Evolutionary conservation across 2,113 vertebrate species (phyloP).

Genomic region (Nerophis lumbriciformis): DNA sequence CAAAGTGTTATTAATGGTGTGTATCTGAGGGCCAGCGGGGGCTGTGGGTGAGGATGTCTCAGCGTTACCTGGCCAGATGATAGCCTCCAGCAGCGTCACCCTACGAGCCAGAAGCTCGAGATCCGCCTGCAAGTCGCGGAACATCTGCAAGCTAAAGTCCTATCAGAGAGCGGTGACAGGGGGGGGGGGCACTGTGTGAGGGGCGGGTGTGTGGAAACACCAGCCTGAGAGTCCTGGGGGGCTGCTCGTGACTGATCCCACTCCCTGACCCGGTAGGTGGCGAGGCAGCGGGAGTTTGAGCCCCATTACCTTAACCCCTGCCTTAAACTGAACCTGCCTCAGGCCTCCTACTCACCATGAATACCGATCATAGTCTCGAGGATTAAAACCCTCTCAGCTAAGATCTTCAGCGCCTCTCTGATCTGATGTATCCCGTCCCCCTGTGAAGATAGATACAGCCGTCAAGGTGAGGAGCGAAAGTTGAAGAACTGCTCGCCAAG

Average conservation of each 20-base stretch:
- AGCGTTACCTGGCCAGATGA: constrained; percentile 98
- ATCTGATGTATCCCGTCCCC: constrained; percentile 99
- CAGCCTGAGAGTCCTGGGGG: constrained; percentile 56
- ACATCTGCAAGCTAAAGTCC: constrained; percentile 97
- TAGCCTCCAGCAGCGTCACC: constrained; percentile 98
- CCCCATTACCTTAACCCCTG: constrained; percentile 52
- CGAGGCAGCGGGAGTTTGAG: constrained; percentile 35
- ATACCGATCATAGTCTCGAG: constrained; percentile 99
- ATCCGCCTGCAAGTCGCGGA: constrained; percentile 91
- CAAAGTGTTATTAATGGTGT: constrained; percentile 12
- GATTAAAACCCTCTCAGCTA: constrained; percentile 99
- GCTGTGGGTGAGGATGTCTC: constrained; percentile 51
- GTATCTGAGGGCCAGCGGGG: constrained; percentile 16
- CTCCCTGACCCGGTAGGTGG: constrained; percentile 45
- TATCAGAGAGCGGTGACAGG: constrained; percentile 89
- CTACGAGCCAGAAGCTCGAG: constrained; percentile 98
- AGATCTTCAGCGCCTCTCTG: constrained; percentile 99
- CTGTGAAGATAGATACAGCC: constrained; percentile 95
- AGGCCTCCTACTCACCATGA: constrained; percentile 92
- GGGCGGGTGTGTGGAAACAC: constrained; percentile 51
- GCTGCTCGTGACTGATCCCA: constrained; percentile 51
- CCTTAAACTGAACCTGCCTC: constrained; percentile 71
- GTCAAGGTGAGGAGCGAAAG: constrained; percentile 80
- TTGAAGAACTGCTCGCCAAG: constrained; percentile 65
- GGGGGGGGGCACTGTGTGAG: constrained; percentile 45